These are phyloP conservation scores for Tetranychus urticae DNA, from an alignment of 1,140 invertebrate species.

Conservation along the genomic window DNA sequence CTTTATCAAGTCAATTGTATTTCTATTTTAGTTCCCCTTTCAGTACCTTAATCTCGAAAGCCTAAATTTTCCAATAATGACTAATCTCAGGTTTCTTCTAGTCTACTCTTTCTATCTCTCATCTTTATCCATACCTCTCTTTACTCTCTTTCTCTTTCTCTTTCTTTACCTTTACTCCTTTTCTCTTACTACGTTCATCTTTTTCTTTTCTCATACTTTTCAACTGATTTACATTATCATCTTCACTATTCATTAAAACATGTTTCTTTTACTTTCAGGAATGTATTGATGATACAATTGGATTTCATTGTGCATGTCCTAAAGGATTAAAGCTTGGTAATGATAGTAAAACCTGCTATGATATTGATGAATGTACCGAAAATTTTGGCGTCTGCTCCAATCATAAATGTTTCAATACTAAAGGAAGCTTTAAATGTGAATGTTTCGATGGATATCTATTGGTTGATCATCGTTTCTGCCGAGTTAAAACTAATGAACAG, in stretches of 20 bases:
- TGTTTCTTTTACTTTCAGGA: slow-evolving; percentile 25
- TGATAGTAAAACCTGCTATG: slow-evolving; percentile 51
- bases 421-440: slow-evolving; percentile 74
- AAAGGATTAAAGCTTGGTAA: slow-evolving; percentile 38
- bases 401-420: slow-evolving; percentile 69
- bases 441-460: slow-evolving; percentile 73
- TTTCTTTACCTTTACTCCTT: too few relatives aligned
- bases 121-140: slow-evolving; percentile 27
- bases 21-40: too few relatives aligned
- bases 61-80: too few relatives aligned
- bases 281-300: slow-evolving; percentile 47
- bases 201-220: too few relatives aligned
- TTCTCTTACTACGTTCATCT: too few relatives aligned
- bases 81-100: too few relatives aligned
- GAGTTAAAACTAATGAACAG: slow-evolving; percentile 32
- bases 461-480: slow-evolving; percentile 44
- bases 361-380: slow-evolving; percentile 73
- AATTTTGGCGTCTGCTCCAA: slow-evolving; percentile 53
- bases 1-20: too few relatives aligned
- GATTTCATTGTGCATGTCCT: slow-evolving; percentile 47
- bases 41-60: too few relatives aligned
- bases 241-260: too few relatives aligned
- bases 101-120: slow-evolving; percentile 19
- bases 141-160: too few relatives aligned
- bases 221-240: too few relatives aligned